Percentiles rank a stretch among this genome's conserved stretches.
Evolutionary conservation across 2,797 vertebrate genomes (phyloP).

Genomic region (Myotis pilosus): DNA sequence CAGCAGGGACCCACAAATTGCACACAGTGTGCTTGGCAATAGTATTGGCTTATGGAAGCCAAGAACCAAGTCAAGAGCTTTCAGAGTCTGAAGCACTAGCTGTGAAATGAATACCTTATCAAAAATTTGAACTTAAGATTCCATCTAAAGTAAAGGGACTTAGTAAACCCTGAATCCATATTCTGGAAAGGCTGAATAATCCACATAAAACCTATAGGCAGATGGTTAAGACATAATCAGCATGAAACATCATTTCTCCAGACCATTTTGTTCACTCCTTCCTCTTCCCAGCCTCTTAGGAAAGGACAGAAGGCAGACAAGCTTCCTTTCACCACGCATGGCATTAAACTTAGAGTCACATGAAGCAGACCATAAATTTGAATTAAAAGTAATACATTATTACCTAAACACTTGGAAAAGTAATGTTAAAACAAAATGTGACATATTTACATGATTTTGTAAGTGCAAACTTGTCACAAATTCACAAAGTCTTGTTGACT

Average conservation of each 20-base stretch:
- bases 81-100: conserved; percentile 22
- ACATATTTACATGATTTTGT: conserved; percentile 89
- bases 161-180: background rate
- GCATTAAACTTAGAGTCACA: conserved; percentile 56
- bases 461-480: conserved; percentile 95
- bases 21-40: conserved; percentile 37
- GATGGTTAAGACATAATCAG: background rate
- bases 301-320: conserved; percentile 7
- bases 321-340: background rate
- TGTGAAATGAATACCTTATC: background rate
- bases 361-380: conserved; percentile 63
- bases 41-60: background rate
- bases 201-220: background rate
- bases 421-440: conserved; percentile 89
- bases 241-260: background rate
- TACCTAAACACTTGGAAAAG: conserved; percentile 82
- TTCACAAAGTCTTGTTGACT: conserved; percentile 80
- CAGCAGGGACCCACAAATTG: background rate
- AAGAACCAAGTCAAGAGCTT: background rate
- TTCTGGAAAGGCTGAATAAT: conserved; percentile 26
- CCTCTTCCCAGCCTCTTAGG: background rate
- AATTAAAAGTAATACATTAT: conserved; percentile 77
- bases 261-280: conserved; percentile 2
- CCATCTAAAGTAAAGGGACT: background rate
- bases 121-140: background rate